Conservation (phyloP, 2,113 vertebrate genomes). For the Uropsilus gracilis region DNA sequence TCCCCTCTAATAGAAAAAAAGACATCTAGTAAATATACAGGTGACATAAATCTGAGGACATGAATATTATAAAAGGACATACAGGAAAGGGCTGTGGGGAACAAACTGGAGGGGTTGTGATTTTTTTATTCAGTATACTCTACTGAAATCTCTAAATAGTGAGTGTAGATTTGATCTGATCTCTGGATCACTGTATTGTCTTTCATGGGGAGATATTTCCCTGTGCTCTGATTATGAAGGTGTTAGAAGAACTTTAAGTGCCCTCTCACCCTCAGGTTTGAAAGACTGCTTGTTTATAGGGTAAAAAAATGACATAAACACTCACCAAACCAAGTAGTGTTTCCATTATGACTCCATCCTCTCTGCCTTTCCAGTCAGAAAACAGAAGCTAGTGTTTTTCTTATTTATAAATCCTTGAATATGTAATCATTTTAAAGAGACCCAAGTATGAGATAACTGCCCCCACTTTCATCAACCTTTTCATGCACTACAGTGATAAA, state of each 20-base stretch:
- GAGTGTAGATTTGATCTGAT: background rate
- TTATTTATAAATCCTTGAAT: background rate
- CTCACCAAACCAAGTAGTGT: background rate
- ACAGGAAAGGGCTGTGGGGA: background rate
- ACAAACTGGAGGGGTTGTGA: background rate
- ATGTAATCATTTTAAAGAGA: background rate
- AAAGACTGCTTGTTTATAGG: background rate
- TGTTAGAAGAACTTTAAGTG: constrained; percentile 11
- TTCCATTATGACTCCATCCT: background rate
- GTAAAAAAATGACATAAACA: background rate
- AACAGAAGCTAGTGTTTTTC: background rate
- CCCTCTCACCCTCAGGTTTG: background rate
- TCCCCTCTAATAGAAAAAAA: background rate
- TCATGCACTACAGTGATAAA: background rate
- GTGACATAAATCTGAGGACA: background rate
- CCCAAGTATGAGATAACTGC: background rate
- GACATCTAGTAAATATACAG: background rate
- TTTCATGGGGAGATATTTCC: constrained; percentile 13
- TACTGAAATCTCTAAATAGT: background rate
- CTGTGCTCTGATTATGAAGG: background rate
- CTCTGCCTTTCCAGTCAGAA: background rate
- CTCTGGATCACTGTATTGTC: background rate
- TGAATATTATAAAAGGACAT: background rate
- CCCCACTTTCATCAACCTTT: background rate
- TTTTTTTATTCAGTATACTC: background rate